These are phyloP conservation scores for Sarcophaga peregrina DNA, from an alignment of 1,140 invertebrate genomes.

Conservation along the genomic window DNA sequence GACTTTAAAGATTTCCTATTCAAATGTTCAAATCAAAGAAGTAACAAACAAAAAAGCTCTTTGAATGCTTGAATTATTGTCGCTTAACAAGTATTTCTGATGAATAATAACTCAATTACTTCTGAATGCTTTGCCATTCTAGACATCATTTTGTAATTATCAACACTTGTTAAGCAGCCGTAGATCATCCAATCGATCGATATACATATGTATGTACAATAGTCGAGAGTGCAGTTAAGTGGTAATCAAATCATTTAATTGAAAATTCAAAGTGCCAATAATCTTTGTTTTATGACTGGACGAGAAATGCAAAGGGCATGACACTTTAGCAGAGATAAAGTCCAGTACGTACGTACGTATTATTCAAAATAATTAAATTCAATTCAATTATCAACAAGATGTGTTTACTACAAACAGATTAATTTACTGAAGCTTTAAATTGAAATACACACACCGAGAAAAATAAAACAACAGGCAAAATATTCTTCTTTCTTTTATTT, in stretches of 20 bases:
- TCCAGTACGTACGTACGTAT: neutral
- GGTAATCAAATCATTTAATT: neutral
- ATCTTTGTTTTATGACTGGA: neutral
- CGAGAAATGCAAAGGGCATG: neutral
- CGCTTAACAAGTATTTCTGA: too few species aligned
- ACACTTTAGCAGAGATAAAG: neutral
- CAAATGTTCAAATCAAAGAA: neutral
- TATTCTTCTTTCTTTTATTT: too few species aligned
- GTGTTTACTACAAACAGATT: neutral
- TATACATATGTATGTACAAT: too few species aligned
- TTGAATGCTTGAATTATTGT: too few species aligned
- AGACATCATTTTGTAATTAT: too few species aligned
- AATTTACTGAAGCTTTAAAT: neutral
- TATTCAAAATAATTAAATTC: constrained; percentile 1
- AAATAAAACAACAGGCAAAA: too few species aligned
- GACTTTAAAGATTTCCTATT: neutral
- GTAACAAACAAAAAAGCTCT: neutral
- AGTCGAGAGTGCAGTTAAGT: neutral
- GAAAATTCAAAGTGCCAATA: neutral
- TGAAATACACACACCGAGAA: too few species aligned
- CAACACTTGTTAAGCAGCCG: too few species aligned
- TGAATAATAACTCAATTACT: too few species aligned
- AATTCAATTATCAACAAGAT: neutral
- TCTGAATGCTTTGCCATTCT: too few species aligned
- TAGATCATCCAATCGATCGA: too few species aligned